Base-by-base conservation (phyloP, 2,797 vertebrate species). In the Trachurus trachurus region DNA sequence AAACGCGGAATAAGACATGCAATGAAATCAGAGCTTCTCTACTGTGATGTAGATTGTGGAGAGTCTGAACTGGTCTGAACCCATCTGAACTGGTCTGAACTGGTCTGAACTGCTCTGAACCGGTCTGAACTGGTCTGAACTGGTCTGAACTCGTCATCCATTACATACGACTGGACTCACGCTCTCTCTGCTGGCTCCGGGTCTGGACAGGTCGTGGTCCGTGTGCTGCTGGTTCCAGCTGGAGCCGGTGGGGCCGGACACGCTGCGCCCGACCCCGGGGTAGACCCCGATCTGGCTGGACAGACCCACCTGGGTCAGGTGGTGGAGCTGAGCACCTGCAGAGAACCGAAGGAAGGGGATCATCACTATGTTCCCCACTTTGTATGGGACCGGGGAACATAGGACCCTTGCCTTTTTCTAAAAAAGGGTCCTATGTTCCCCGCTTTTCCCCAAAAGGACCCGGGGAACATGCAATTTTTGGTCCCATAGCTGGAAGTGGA, bases 261-360 rank as follows among this genome's bases (percentile, higher is more conserved):
- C 94, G 69, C 96, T 96, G 92, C 97, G 96, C 80, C 96, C 95
- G 12, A 97, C 97, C 66, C 95, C 96, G 2, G 96, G 95, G 91
- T 97, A 98, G 3, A 94, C 94, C 26, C 96, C 94, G 2, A 99
- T 97, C 87, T 96, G 97, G 93, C 97, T 98, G 59, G 97, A 97
- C 85, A 99, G 91, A 66, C 97, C 98, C 94, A 99, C 97, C 93
- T 99, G 98, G 6, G 98, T 97, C 93, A 99, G 93, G 90, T 99
- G 98, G 90, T 99, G 98, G 76, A 98, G 96, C 92, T 99, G 98
- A 71, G 97, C 96, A 85, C 98, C 98, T 99, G 91, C 53, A 90
- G 81, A 63, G 6, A 66, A 16, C 16, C n/a, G n/a, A n/a, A n/a
- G n/a, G n/a, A n/a, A n/a, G n/a, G n/a, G n/a, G n/a, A n/a, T n/a